Conservation (phyloP, 1,140 invertebrate genomes). For the Drosophila pseudoobscura region DNA sequence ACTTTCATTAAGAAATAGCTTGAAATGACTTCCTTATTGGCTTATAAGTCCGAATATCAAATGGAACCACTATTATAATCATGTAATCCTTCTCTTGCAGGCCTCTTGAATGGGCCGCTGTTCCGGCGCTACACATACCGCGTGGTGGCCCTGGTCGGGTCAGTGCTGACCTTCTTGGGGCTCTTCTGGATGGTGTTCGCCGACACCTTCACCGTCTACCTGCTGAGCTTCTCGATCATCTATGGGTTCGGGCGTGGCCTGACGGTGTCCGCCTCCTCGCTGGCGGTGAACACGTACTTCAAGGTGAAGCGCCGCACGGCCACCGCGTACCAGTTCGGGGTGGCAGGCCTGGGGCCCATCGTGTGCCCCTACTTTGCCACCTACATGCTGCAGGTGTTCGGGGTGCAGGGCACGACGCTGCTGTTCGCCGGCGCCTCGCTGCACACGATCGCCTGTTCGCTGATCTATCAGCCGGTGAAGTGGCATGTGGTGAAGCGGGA, state of each 20-base stretch:
- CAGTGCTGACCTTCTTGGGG: slow-evolving; percentile 85
- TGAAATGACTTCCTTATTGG: too few species aligned
- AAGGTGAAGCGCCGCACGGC: slow-evolving; percentile 85
- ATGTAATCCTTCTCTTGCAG: slow-evolving; percentile 64
- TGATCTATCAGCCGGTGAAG: slow-evolving; percentile 87
- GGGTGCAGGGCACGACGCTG: slow-evolving; percentile 85
- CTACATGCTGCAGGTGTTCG: slow-evolving; percentile 84
- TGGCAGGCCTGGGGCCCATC: slow-evolving; percentile 86
- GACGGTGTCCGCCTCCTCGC: slow-evolving; percentile 85
- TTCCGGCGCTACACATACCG: slow-evolving; percentile 87
- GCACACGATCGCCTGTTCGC: slow-evolving; percentile 85
- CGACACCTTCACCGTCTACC: slow-evolving; percentile 85
- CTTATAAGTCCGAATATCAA: too few species aligned
- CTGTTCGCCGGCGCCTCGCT: slow-evolving; percentile 85
- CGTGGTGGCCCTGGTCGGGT: slow-evolving; percentile 86
- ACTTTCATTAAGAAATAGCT: too few species aligned
- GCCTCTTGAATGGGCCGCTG: slow-evolving; percentile 87
- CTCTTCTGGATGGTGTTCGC: slow-evolving; percentile 86
- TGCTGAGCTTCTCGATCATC: slow-evolving; percentile 86
- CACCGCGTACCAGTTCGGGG: slow-evolving; percentile 85
- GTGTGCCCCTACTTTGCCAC: slow-evolving; percentile 85
- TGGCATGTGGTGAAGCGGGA: slow-evolving; percentile 85
- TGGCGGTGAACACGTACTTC: slow-evolving; percentile 87
- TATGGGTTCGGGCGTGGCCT: slow-evolving; percentile 86
- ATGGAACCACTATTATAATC: too few species aligned